These are phyloP conservation scores for Amblyopsis hoosieri DNA, from an alignment of 2,797 vertebrate species.

Conservation along the genomic window DNA sequence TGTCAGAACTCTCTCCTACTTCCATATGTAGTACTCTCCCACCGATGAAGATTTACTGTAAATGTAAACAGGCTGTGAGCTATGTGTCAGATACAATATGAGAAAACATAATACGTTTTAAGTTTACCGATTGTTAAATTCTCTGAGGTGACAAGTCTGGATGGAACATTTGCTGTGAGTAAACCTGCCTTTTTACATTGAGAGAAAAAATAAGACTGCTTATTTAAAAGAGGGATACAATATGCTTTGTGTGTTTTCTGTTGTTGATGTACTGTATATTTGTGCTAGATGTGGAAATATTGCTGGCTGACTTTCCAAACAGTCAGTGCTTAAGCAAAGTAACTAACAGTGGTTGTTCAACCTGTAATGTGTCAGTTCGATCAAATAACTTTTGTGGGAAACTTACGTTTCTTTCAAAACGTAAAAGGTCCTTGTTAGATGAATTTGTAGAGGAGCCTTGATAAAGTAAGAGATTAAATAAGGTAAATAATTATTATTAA, in stretches of 20 bases:
- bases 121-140: neutral
- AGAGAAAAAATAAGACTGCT: neutral
- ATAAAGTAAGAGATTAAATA: slow-evolving; percentile 25
- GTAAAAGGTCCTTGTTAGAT: slow-evolving; percentile 22
- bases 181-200: neutral
- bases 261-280: neutral
- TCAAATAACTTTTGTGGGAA: neutral
- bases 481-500: neutral
- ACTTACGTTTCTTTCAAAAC: slow-evolving; percentile 8
- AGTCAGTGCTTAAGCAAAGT: too few relatives aligned
- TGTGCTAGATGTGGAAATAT: neutral
- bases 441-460: slow-evolving; percentile 6
- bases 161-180: slow-evolving; percentile 54
- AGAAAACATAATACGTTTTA: neutral
- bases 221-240: neutral
- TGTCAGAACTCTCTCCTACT: neutral
- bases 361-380: too few relatives aligned
- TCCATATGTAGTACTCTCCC: neutral
- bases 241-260: neutral
- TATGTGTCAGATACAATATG: neutral
- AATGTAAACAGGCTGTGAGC: neutral
- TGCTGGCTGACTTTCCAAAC: too few relatives aligned
- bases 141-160: slow-evolving; percentile 1
- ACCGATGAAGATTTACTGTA: neutral
- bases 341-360: too few relatives aligned